phyloP scores from a whole-genome alignment of 2,888 invertebrate species.

The Bellardia pandia region DNA sequence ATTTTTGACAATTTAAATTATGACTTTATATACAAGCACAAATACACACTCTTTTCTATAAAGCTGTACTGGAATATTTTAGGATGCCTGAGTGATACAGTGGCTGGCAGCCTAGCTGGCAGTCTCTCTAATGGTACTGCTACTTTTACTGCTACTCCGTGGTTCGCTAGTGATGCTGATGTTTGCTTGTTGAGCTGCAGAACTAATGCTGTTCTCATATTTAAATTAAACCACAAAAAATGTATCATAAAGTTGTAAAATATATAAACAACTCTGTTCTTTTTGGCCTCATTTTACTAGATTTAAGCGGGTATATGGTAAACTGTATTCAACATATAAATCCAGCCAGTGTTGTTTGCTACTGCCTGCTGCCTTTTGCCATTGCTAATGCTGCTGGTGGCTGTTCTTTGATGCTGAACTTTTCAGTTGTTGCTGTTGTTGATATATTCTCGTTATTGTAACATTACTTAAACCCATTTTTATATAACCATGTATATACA shows the following conservation, averaged over 20 bases:
- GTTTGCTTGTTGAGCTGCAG: slow-evolving; percentile 42
- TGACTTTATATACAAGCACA: slow-evolving; percentile 36
- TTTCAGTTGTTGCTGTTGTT: slow-evolving; percentile 1
- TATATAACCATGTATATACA: slow-evolving; percentile 61
- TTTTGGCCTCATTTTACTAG: slow-evolving; percentile 39
- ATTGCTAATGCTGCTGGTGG: slow-evolving; percentile 19
- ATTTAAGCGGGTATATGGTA: slow-evolving; percentile 28
- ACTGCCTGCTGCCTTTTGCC: slow-evolving; percentile 13
- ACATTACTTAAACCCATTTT: slow-evolving; percentile 62
- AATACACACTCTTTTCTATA: not conserved
- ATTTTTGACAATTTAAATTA: slow-evolving; percentile 63
- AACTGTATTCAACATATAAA: not conserved
- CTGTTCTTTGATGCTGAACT: slow-evolving; percentile 4
- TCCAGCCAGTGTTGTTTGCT: slow-evolving; percentile 16
- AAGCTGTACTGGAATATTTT: not conserved
- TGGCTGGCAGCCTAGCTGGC: not conserved
- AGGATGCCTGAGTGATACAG: not conserved
- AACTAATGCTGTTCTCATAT: slow-evolving; percentile 55
- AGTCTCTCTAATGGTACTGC: slow-evolving; percentile 30
- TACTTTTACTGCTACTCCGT: slow-evolving; percentile 34
- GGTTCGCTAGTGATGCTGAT: slow-evolving; percentile 42
- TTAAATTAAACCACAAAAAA: slow-evolving; percentile 70
- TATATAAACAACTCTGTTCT: slow-evolving; percentile 41
- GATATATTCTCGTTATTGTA: slow-evolving; percentile 49
- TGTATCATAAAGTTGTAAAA: slow-evolving; percentile 61